These are phyloP conservation scores for Prinia subflava DNA, from an alignment of 2,113 vertebrate genomes.

Conservation along the genomic window DNA sequence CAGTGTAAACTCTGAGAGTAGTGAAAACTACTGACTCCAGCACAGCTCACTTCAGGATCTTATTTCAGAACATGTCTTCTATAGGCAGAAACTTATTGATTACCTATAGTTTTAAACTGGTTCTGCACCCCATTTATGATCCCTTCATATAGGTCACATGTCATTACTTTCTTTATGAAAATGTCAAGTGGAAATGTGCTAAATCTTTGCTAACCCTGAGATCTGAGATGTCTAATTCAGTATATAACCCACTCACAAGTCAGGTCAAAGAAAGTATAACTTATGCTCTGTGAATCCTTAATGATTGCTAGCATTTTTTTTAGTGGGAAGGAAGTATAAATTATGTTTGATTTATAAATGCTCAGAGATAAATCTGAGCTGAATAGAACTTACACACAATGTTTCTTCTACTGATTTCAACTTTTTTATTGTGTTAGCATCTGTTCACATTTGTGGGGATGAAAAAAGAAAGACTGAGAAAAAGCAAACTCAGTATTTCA, in stretches of 20 bases:
- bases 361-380: background rate
- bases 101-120: background rate
- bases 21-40: background rate
- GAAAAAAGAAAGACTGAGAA: background rate
- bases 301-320: background rate
- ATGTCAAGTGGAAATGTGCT: background rate
- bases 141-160: background rate
- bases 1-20: background rate
- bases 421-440: background rate
- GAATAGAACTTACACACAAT: background rate
- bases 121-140: background rate
- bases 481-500: background rate
- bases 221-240: background rate
- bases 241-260: background rate
- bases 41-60: background rate
- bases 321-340: background rate
- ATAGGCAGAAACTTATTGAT: background rate
- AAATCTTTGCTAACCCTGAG: background rate
- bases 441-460: background rate
- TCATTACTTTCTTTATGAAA: background rate
- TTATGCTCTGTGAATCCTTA: background rate
- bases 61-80: background rate
- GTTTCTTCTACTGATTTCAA: background rate
- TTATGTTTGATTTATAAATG: background rate
- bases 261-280: background rate